These are phyloP conservation scores for Chromis chromis DNA, from an alignment of 2,797 vertebrate genomes.

Conservation along the genomic window DNA sequence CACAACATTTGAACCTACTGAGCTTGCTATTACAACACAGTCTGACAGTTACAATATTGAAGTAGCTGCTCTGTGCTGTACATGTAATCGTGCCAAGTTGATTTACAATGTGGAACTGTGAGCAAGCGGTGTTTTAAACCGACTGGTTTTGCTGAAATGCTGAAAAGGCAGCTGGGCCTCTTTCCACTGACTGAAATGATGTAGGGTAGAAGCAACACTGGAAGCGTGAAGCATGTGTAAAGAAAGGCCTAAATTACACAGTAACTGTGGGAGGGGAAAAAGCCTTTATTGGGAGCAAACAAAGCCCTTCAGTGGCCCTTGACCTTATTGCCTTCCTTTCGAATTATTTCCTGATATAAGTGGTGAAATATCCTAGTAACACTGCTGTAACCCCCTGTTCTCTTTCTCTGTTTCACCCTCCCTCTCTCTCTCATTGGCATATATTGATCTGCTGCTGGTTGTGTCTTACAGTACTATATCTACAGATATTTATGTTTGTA, in stretches of 20 bases:
- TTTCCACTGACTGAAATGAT: background rate
- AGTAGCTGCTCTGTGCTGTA: constrained; percentile 21
- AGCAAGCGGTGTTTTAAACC: constrained; percentile 20
- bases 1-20: constrained; percentile 16
- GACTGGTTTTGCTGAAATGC: constrained; percentile 12
- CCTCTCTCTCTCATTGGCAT: constrained; percentile 13
- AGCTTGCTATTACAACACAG: constrained; percentile 4
- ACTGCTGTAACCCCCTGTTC: constrained; percentile 6
- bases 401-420: background rate
- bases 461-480: constrained; percentile 68
- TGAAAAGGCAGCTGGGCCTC: background rate
- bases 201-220: constrained; percentile 14
- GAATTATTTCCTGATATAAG: constrained; percentile 15
- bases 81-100: constrained; percentile 28
- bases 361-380: constrained; percentile 4
- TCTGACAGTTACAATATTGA: constrained; percentile 21
- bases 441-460: constrained; percentile 73
- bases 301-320: constrained; percentile 42
- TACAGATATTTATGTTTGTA: constrained; percentile 79
- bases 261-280: constrained; percentile 4
- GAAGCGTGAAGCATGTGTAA: background rate
- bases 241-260: constrained; percentile 11
- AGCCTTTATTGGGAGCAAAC: constrained; percentile 39
- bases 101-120: constrained; percentile 25
- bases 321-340: constrained; percentile 22